Conservation (phyloP, 2,113 vertebrate genomes). For the Ondatra zibethicus region DNA sequence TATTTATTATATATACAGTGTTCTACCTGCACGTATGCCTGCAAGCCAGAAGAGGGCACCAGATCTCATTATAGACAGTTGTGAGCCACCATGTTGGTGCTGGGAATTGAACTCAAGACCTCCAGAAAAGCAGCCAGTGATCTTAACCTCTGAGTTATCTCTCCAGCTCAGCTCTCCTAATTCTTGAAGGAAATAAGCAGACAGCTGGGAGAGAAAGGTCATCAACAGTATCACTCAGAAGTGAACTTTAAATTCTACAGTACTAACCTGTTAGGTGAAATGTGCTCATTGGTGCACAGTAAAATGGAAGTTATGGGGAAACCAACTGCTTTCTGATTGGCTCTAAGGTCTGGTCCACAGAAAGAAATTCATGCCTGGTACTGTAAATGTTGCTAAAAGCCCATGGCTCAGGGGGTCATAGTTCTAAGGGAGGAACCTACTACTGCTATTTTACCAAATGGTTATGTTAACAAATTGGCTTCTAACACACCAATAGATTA, state of each 20-base stretch:
- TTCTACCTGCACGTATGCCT: too few species aligned
- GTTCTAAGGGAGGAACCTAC: not conserved
- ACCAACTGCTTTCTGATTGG: not conserved
- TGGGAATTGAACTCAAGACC: too few species aligned
- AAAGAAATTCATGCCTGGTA: not conserved
- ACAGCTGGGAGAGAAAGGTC: not conserved
- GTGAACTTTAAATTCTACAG: not conserved
- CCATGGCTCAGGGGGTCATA: not conserved
- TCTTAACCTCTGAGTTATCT: too few species aligned
- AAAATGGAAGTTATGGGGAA: not conserved
- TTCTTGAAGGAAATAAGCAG: not conserved
- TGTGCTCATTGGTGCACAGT: not conserved
- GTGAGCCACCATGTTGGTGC: too few species aligned
- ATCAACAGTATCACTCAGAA: not conserved
- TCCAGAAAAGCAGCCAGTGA: too few species aligned
- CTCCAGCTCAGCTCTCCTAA: not conserved
- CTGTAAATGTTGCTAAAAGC: not conserved
- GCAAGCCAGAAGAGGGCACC: too few species aligned
- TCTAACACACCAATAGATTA: not conserved
- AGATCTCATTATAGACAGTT: too few species aligned
- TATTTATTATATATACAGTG: too few species aligned
- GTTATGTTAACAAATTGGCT: not conserved
- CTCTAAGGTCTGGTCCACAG: not conserved
- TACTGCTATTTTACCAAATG: not conserved
- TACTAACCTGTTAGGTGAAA: not conserved